Conservation (phyloP, 2,888 invertebrate species). For the Neuroscelio doddi region DNA sequence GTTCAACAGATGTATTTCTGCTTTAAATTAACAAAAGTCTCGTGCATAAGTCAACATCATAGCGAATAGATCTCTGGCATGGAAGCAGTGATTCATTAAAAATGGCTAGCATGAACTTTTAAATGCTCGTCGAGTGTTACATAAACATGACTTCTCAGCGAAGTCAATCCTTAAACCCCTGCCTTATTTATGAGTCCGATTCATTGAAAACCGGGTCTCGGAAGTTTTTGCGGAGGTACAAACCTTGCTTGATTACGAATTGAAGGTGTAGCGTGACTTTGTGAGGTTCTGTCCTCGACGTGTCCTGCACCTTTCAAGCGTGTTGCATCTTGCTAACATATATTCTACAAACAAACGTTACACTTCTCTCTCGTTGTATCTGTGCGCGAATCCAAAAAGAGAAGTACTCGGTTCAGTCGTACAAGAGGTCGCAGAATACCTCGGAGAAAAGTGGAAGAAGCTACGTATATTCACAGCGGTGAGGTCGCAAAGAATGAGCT, state of each 20-base stretch:
- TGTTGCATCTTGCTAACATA: too few species aligned
- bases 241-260: constrained; percentile 58
- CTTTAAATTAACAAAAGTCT: not conserved
- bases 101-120: not conserved
- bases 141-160: not conserved
- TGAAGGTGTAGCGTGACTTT: too few species aligned
- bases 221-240: too few species aligned
- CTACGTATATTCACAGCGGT: constrained; percentile 5
- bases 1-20: too few species aligned
- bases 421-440: constrained; percentile 5
- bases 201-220: constrained; percentile 8
- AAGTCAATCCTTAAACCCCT: not conserved
- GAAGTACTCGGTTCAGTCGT: too few species aligned
- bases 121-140: not conserved
- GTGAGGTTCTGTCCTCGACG: too few species aligned
- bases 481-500: constrained; percentile 45
- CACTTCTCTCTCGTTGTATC: constrained; percentile 18
- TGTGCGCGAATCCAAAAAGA: constrained; percentile 37
- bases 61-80: too few species aligned
- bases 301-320: too few species aligned
- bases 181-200: constrained; percentile 33
- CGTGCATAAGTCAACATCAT: too few species aligned
- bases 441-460: constrained; percentile 11
- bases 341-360: constrained; percentile 5
- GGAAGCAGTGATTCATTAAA: not conserved